Conservation (phyloP, 2,797 vertebrate genomes). For the Pelochelys cantorii region DNA sequence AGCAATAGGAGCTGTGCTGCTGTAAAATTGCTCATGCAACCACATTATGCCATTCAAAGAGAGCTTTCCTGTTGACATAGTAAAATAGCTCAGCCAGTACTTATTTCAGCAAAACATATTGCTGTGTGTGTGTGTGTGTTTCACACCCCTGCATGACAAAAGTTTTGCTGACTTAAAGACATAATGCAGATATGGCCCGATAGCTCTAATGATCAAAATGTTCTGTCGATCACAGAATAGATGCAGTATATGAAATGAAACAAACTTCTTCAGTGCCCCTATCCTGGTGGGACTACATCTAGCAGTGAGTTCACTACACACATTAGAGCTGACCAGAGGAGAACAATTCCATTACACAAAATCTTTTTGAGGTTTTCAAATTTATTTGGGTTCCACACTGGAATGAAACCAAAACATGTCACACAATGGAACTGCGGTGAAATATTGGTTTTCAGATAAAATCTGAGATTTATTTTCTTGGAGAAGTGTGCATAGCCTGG, state of each 20-base stretch:
- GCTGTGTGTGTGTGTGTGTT: no score
- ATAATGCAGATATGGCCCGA: no score
- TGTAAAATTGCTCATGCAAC: no score
- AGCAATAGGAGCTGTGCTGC: no score
- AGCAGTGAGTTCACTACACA: neutral
- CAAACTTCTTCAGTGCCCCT: accelerated
- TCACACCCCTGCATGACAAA: no score
- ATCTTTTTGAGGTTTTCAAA: accelerated
- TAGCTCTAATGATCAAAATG: neutral
- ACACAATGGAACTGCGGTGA: neutral
- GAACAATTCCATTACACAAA: accelerated
- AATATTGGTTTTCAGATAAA: neutral
- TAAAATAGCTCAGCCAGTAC: no score
- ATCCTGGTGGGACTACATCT: neutral
- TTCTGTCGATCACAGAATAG: neutral
- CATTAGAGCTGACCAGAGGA: neutral
- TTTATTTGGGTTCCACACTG: neutral
- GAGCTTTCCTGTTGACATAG: no score
- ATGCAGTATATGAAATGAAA: neutral
- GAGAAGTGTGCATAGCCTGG: neutral
- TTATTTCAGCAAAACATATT: no score
- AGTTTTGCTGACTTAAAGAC: no score
- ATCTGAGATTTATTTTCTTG: neutral
- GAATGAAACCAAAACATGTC: neutral
- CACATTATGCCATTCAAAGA: no score